phyloP scores from a whole-genome alignment of 2,888 invertebrate species.

The Myopa testacea region DNA sequence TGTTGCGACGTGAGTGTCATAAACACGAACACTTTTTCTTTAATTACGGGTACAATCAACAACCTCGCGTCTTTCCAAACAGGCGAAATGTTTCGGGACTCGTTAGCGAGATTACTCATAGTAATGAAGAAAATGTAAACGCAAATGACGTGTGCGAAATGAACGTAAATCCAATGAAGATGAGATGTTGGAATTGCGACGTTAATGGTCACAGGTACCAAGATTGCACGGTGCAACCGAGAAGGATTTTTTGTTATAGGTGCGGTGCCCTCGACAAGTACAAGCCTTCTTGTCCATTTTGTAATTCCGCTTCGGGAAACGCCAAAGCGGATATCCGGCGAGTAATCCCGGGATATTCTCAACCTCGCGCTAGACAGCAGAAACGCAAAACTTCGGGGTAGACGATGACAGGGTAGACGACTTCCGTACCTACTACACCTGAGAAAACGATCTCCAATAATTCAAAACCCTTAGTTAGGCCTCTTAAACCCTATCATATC shows the following conservation, averaged over 20 bases:
- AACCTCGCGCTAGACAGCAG: background rate
- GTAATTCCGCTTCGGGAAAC: too few species aligned
- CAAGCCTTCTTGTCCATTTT: too few species aligned
- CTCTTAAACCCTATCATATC: background rate
- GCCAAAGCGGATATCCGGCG: background rate
- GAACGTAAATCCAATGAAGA: background rate
- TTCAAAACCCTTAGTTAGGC: background rate
- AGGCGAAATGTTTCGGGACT: background rate
- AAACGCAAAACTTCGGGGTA: background rate
- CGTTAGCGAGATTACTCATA: background rate
- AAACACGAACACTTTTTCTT: too few species aligned
- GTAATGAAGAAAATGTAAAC: background rate
- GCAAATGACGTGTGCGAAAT: background rate
- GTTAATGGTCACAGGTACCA: conserved; percentile 31
- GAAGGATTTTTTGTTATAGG: conserved; percentile 35
- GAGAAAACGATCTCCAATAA: background rate
- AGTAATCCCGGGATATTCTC: background rate
- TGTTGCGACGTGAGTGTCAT: too few species aligned
- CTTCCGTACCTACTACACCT: background rate
- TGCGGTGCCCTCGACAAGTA: too few species aligned
- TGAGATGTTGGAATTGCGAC: conserved; percentile 38
- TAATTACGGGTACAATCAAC: too few species aligned
- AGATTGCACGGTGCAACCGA: conserved; percentile 13
- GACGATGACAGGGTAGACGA: too few species aligned
- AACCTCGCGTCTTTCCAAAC: too few species aligned